Percentiles rank a stretch among this genome's conserved stretches.
Evolutionary conservation across 2,797 vertebrate genomes (phyloP).

Genomic region (Nasua narica): DNA sequence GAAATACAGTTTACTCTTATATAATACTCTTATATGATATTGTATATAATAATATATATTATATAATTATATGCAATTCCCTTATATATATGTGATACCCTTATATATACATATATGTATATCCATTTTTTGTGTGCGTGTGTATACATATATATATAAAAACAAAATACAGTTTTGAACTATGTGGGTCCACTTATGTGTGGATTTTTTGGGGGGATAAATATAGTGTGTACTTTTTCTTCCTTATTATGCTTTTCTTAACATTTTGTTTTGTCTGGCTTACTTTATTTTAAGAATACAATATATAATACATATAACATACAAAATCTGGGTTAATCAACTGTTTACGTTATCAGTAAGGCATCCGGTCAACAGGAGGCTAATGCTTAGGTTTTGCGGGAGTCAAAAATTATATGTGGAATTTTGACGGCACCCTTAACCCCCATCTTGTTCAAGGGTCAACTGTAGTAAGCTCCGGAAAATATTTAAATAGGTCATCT

Average conservation of each 20-base stretch:
- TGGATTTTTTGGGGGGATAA: not conserved
- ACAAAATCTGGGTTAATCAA: not conserved
- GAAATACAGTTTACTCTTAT: not conserved
- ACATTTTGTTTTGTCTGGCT: not conserved
- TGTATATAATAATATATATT: too few species aligned
- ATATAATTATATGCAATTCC: too few species aligned
- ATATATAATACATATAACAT: not conserved
- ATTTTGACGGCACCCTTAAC: not conserved
- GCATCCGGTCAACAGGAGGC: not conserved
- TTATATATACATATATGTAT: too few species aligned
- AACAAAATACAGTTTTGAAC: not conserved
- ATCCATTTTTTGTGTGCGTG: too few species aligned
- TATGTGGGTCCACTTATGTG: not conserved
- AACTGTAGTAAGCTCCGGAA: not conserved
- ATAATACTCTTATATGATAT: not conserved
- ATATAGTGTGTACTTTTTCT: not conserved
- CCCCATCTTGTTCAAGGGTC: not conserved
- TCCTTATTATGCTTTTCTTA: not conserved
- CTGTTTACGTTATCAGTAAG: not conserved
- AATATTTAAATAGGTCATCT: not conserved
- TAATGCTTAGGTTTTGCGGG: not conserved
- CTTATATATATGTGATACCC: too few species aligned
- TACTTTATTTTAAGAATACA: not conserved
- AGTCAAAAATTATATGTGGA: not conserved
- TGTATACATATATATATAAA: too few species aligned